Conservation (phyloP, 2,797 vertebrate genomes). For the Takifugu ocellatus region DNA sequence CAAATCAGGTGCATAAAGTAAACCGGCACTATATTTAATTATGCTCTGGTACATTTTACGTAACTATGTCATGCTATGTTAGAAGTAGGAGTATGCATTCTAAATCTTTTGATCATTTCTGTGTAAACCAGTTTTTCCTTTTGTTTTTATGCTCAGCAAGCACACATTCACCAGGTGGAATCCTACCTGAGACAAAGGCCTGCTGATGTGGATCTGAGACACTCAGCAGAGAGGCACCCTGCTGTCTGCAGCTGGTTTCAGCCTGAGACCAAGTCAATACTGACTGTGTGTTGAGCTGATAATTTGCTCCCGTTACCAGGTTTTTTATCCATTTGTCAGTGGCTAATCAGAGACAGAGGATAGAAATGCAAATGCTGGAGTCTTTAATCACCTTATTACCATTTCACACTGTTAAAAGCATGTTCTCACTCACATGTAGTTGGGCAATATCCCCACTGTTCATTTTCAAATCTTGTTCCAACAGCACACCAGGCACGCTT, state of each 20-base stretch:
- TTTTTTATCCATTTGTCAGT: constrained; percentile 78
- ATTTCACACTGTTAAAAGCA: background rate
- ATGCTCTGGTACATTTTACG: too few species aligned
- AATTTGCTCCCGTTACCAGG: constrained; percentile 74
- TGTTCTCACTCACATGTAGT: constrained; percentile 74
- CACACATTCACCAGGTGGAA: constrained; percentile 13
- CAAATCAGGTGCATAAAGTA: too few species aligned
- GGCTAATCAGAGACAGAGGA: constrained; percentile 60
- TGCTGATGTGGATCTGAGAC: constrained; percentile 83
- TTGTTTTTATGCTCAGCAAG: background rate
- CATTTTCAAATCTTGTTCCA: constrained; percentile 74
- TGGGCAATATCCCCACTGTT: constrained; percentile 87
- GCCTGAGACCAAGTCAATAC: constrained; percentile 86
- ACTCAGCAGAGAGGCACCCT: constrained; percentile 80
- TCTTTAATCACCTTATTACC: background rate
- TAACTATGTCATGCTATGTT: too few species aligned
- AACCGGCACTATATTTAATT: too few species aligned
- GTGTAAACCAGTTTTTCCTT: too few species aligned
- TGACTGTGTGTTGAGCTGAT: constrained; percentile 82
- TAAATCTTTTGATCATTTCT: too few species aligned
- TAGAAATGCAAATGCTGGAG: background rate
- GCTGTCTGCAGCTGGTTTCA: constrained; percentile 87
- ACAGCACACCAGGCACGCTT: constrained; percentile 84
- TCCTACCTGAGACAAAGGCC: constrained; percentile 83
- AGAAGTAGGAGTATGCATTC: too few species aligned